Evolutionary conservation across 2,797 vertebrate genomes (phyloP).

Genomic region (Amblyopsis hoosieri): DNA sequence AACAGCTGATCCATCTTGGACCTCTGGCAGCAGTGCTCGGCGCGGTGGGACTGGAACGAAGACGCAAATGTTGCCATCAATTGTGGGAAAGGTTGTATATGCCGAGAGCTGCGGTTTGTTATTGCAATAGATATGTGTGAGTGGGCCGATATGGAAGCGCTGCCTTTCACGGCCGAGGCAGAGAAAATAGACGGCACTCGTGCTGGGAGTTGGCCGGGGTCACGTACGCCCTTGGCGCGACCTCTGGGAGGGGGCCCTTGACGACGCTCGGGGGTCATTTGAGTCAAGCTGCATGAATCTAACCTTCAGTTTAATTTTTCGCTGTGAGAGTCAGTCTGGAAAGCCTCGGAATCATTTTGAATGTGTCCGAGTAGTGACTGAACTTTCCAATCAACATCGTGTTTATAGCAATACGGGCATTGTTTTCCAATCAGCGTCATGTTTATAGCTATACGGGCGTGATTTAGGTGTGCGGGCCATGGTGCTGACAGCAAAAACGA

Average conservation of each 20-base stretch:
- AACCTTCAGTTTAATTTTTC: no score
- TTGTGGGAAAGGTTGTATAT: constrained; percentile 53
- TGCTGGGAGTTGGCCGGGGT: constrained; percentile 61
- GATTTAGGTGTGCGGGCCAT: no score
- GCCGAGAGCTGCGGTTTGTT: constrained; percentile 67
- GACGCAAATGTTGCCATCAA: constrained; percentile 70
- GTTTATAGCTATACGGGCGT: no score
- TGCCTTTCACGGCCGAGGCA: constrained; percentile 57
- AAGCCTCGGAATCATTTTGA: no score
- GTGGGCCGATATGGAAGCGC: constrained; percentile 65
- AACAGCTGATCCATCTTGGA: constrained; percentile 73
- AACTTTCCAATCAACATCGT: no score
- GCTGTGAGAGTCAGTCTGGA: no score
- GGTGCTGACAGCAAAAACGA: no score
- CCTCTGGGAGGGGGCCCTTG: constrained; percentile 65
- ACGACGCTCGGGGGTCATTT: constrained; percentile 63
- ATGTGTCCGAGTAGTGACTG: no score
- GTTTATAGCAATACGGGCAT: no score
- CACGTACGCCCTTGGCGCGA: constrained; percentile 62
- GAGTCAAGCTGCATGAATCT: constrained; percentile 73
- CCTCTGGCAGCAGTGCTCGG: constrained; percentile 63
- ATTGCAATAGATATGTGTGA: constrained; percentile 67
- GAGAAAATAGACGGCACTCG: constrained; percentile 72
- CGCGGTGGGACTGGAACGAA: constrained; percentile 69
- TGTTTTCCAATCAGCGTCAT: no score